Evolutionary conservation across 2,888 invertebrate genomes (phyloP).

Genomic region (Spisula subtruncata): DNA sequence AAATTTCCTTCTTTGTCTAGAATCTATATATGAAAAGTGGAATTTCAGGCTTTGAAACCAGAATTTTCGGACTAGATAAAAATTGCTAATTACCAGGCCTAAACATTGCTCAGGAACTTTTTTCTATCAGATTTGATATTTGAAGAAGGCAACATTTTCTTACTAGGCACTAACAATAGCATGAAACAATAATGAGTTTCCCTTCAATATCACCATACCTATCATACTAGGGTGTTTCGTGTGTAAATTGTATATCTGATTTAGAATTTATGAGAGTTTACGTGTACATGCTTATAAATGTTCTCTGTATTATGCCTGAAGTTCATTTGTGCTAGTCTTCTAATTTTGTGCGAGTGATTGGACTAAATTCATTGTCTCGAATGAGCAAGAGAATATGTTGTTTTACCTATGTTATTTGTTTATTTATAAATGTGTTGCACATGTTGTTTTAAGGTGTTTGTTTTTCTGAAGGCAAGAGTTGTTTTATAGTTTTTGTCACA

Average conservation of each 20-base stretch:
- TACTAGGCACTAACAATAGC: neutral
- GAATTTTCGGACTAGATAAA: too few species aligned
- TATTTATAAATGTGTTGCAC: neutral
- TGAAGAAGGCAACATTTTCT: neutral
- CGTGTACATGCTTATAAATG: neutral
- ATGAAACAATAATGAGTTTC: neutral
- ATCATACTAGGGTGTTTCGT: too few species aligned
- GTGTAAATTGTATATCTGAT: neutral
- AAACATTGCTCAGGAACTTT: too few species aligned
- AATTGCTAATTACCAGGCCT: too few species aligned
- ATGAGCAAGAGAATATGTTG: neutral
- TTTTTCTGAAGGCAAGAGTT: neutral
- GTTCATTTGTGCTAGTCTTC: neutral
- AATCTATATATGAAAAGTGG: too few species aligned
- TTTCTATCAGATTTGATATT: too few species aligned
- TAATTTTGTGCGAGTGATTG: neutral
- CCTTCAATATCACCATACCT: neutral
- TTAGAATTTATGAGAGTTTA: neutral
- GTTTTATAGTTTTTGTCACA: too few species aligned
- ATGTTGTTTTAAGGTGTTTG: neutral
- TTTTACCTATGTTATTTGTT: neutral
- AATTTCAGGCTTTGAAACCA: too few species aligned
- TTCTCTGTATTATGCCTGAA: neutral
- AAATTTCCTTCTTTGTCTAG: too few species aligned
- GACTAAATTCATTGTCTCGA: neutral